Percentiles rank a stretch among this genome's conserved stretches.
These are phyloP conservation scores for Bombus superbus DNA, from an alignment of 1,140 invertebrate species.

Conservation along the genomic window DNA sequence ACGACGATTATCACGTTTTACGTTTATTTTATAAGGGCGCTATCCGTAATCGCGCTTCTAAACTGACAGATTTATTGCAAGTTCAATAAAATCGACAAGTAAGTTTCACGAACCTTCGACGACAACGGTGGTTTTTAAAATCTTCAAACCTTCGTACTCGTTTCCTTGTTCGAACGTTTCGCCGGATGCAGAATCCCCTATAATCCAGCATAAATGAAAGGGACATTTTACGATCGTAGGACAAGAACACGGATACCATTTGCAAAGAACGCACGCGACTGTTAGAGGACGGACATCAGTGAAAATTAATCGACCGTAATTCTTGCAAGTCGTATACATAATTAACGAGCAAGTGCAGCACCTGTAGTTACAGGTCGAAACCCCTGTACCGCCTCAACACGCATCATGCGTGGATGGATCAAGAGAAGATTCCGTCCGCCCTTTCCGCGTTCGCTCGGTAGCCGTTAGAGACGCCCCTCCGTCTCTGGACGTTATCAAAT, in stretches of 20 bases:
- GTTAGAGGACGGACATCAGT: constrained; percentile 60
- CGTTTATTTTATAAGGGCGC: too few species aligned
- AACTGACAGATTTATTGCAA: too few species aligned
- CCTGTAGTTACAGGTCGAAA: constrained; percentile 60
- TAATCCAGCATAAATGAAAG: background rate
- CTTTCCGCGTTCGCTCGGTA: constrained; percentile 65
- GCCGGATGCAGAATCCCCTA: background rate
- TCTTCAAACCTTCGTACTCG: too few species aligned
- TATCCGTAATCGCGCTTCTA: too few species aligned
- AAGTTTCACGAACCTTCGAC: too few species aligned
- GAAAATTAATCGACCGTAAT: constrained; percentile 74
- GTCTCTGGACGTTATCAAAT: constrained; percentile 81
- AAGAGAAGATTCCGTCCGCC: constrained; percentile 65
- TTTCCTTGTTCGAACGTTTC: too few species aligned
- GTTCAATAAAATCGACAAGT: too few species aligned
- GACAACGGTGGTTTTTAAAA: too few species aligned
- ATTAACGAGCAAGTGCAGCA: constrained; percentile 72
- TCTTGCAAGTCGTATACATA: constrained; percentile 70
- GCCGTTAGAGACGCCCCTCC: constrained; percentile 70
- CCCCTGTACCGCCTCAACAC: constrained; percentile 36
- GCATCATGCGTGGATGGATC: constrained; percentile 62
- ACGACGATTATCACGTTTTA: too few species aligned
- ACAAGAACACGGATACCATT: constrained; percentile 7
- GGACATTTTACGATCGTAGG: background rate
- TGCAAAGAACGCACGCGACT: constrained; percentile 12